Conservation (phyloP, 2,113 vertebrate species). For the Acrocephalus arundinaceus region DNA sequence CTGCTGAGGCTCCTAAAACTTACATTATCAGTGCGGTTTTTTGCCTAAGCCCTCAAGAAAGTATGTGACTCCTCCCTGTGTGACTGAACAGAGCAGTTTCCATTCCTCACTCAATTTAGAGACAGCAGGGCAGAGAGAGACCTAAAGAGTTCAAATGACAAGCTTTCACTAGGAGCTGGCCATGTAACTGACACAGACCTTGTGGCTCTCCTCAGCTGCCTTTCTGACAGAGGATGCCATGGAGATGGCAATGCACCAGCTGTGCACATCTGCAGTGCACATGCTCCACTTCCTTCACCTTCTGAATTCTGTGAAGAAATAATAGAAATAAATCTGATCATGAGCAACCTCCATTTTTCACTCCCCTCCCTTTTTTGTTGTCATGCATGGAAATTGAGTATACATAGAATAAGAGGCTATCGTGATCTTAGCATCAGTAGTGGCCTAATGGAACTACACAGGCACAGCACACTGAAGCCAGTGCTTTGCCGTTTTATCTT, state of each 20-base stretch:
- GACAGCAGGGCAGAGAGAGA: background rate
- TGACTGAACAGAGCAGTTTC: background rate
- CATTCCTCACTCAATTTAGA: background rate
- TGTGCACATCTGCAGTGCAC: background rate
- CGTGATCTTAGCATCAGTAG: background rate
- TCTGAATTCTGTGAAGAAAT: constrained; percentile 12
- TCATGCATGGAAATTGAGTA: background rate
- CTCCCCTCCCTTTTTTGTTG: background rate
- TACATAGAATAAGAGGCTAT: background rate
- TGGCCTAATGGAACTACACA: background rate
- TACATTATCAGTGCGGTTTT: background rate
- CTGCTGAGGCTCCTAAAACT: background rate
- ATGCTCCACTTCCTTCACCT: background rate
- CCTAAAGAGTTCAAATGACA: background rate
- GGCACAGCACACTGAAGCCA: background rate
- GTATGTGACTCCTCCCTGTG: background rate
- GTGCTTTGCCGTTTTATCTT: background rate
- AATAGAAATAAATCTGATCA: background rate
- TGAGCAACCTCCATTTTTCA: background rate
- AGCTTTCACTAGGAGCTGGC: background rate
- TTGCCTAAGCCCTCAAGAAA: background rate
- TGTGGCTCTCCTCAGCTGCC: background rate
- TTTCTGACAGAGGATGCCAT: background rate
- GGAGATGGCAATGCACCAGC: background rate
- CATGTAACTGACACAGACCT: background rate